Evolutionary conservation across 2,888 invertebrate genomes (phyloP).

Genomic region (Agrotis puta): DNA sequence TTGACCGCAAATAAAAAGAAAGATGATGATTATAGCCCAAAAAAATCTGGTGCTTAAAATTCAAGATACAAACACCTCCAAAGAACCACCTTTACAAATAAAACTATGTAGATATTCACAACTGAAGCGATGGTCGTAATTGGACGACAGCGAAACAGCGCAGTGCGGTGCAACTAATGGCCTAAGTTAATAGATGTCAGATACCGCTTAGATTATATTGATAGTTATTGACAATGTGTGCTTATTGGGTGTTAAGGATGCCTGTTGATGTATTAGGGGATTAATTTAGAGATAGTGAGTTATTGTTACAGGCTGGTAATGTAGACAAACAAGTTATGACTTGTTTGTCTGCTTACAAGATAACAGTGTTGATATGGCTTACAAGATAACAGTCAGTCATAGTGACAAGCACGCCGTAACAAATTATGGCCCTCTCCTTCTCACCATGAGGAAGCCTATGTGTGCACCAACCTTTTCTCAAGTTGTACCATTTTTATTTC

Average conservation of each 20-base stretch:
- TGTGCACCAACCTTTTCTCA: too few species aligned
- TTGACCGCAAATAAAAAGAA: too few species aligned
- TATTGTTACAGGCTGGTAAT: not conserved
- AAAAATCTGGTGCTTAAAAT: too few species aligned
- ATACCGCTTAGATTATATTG: constrained; percentile 34
- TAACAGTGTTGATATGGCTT: too few species aligned
- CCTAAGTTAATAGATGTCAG: constrained; percentile 51
- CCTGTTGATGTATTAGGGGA: not conserved
- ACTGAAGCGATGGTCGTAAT: constrained; percentile 48
- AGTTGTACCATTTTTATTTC: too few species aligned
- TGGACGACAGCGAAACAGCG: constrained; percentile 53
- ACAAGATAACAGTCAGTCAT: too few species aligned
- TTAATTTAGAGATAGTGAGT: not conserved
- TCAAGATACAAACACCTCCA: too few species aligned
- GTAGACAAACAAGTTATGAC: too few species aligned
- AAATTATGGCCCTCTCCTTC: not conserved
- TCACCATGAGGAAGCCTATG: not conserved
- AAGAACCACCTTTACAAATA: not conserved
- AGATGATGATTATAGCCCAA: too few species aligned
- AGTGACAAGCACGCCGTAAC: too few species aligned
- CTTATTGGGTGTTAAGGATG: constrained; percentile 15
- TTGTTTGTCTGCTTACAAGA: too few species aligned
- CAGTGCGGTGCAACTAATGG: constrained; percentile 58
- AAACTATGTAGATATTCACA: constrained; percentile 42
- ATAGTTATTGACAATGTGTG: constrained; percentile 28